phyloP scores from a whole-genome alignment of 2,888 invertebrate genomes.

The Pantelozetes paolii region DNA sequence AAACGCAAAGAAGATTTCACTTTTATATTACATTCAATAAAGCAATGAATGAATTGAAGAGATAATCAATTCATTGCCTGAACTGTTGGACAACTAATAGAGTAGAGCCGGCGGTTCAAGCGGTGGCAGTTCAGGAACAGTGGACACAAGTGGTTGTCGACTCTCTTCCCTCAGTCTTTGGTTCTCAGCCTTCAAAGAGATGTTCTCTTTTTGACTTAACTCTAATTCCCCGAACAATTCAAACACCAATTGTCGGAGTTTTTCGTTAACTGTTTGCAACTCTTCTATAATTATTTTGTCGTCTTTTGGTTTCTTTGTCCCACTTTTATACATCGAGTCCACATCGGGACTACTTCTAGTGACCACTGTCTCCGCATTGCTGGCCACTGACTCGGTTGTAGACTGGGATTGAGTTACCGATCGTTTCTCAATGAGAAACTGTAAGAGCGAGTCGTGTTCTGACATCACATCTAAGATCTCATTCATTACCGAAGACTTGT shows the following conservation, averaged over 20 bases:
- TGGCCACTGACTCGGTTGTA: background rate
- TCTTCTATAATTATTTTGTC: slow-evolving; percentile 51
- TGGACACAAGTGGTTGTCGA: background rate
- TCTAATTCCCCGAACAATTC: slow-evolving; percentile 50
- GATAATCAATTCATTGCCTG: too few species aligned
- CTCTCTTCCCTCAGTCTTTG: slow-evolving; percentile 36
- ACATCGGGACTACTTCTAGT: background rate
- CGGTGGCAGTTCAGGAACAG: slow-evolving; percentile 41
- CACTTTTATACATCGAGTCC: slow-evolving; percentile 37
- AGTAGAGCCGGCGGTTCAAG: slow-evolving; percentile 40
- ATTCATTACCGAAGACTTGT: slow-evolving; percentile 36
- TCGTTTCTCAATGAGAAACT: slow-evolving; percentile 46
- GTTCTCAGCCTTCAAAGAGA: slow-evolving; percentile 36
- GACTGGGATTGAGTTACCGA: background rate
- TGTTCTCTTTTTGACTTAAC: slow-evolving; percentile 42
- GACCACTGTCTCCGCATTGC: background rate
- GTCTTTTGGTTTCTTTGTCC: slow-evolving; percentile 49
- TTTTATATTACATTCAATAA: too few species aligned
- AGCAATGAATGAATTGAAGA: too few species aligned
- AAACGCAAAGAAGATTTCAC: too few species aligned
- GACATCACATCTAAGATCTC: slow-evolving; percentile 45
- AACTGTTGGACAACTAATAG: slow-evolving; percentile 25
- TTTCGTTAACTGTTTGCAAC: slow-evolving; percentile 50
- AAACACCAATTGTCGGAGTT: slow-evolving; percentile 50
- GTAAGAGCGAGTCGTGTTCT: slow-evolving; percentile 50